Conservation (phyloP, 1,140 invertebrate species). For the Lerema accius region DNA sequence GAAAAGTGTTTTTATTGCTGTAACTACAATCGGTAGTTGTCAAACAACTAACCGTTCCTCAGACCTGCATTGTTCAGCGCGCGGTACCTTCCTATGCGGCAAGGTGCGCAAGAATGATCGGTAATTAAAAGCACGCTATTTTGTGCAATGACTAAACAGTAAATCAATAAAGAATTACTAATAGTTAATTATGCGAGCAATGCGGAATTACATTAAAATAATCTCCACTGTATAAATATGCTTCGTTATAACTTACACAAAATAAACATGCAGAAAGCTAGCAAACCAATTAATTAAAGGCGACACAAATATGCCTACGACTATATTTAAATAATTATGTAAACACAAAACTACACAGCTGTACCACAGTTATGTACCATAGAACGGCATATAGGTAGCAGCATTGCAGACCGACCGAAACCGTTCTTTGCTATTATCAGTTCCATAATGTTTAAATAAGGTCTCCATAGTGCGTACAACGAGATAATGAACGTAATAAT, state of each 20-base stretch:
- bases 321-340: background rate
- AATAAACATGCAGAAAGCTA: conserved; percentile 20
- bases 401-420: conserved; percentile 28
- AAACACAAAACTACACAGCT: background rate
- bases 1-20: background rate
- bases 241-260: background rate
- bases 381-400: conserved; percentile 25
- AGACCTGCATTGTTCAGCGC: conserved; percentile 16
- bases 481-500: conserved; percentile 43
- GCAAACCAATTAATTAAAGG: conserved; percentile 6
- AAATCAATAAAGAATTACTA: background rate
- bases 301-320: background rate
- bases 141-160: conserved; percentile 18
- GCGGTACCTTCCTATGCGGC: conserved; percentile 14
- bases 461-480: conserved; percentile 22
- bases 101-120: conserved; percentile 21
- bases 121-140: conserved; percentile 30
- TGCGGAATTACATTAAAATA: background rate
- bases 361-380: conserved; percentile 23
- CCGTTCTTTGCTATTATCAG: conserved; percentile 26
- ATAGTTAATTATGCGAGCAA: background rate
- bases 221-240: background rate
- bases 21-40: background rate
- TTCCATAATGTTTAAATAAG: conserved; percentile 25
- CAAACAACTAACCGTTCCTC: conserved; percentile 7